A percentile compares a stretch with the other conserved stretches of the same genome.
These are phyloP conservation scores for Sphecodes monilicornis DNA, from an alignment of 2,888 invertebrate species.

Conservation along the genomic window DNA sequence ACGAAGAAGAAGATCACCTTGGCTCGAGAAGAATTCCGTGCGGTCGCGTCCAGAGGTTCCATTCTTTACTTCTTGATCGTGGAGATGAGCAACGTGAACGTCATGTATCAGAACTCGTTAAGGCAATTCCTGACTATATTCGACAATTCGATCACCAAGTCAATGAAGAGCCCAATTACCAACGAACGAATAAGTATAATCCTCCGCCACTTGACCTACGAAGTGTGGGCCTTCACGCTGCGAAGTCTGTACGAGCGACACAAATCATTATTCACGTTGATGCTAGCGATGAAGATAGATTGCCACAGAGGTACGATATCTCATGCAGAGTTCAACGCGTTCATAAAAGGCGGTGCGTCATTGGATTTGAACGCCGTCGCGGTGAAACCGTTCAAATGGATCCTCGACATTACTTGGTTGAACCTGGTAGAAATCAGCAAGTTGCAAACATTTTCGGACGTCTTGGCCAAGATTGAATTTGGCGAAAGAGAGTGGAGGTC, in stretches of 20 bases:
- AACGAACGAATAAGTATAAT: constrained; percentile 95
- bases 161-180: constrained; percentile 93
- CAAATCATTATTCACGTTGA: constrained; percentile 95
- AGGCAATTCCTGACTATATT: constrained; percentile 97
- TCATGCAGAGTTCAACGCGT: constrained; percentile 96
- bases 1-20: constrained; percentile 97
- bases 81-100: constrained; percentile 98
- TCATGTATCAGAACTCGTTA: constrained; percentile 98
- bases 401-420: constrained; percentile 97
- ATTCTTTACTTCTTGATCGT: constrained; percentile 98
- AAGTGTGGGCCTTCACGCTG: constrained; percentile 96
- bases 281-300: constrained; percentile 98
- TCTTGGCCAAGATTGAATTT: constrained; percentile 92
- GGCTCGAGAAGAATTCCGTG: constrained; percentile 97
- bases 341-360: constrained; percentile 98
- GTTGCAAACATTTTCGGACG: constrained; percentile 91
- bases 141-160: constrained; percentile 96
- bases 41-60: constrained; percentile 97
- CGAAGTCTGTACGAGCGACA: constrained; percentile 97
- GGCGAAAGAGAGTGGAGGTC: constrained; percentile 95
- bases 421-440: constrained; percentile 97
- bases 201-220: constrained; percentile 94
- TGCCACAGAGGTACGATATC: constrained; percentile 92
- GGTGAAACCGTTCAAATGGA: constrained; percentile 97
- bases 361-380: constrained; percentile 96